These are phyloP conservation scores for Synergus laeviventris DNA, from an alignment of 2,888 invertebrate genomes.

Conservation along the genomic window DNA sequence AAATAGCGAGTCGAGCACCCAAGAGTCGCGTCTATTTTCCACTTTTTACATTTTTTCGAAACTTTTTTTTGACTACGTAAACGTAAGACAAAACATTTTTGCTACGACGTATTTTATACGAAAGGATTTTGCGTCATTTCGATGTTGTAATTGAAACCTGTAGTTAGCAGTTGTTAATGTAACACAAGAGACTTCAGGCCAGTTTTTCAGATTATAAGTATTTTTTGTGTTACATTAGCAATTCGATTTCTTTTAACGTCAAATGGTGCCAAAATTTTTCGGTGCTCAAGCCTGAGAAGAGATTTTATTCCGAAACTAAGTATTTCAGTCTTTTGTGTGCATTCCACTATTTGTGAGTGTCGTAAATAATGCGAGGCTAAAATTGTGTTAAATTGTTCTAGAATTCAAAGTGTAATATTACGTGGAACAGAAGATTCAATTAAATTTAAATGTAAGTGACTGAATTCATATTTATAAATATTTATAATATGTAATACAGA, in stretches of 20 bases:
- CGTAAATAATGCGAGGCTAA: background rate
- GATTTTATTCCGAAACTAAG: background rate
- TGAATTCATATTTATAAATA: background rate
- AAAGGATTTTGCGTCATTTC: conserved; percentile 32
- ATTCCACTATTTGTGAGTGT: background rate
- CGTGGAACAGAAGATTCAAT: background rate
- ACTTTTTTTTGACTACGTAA: conserved; percentile 42
- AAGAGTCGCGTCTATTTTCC: conserved; percentile 31
- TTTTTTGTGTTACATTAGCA: background rate
- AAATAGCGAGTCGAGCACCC: conserved; percentile 14
- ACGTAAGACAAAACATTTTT: conserved; percentile 53
- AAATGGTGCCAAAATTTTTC: conserved; percentile 16
- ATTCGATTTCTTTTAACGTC: background rate
- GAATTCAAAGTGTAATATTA: background rate
- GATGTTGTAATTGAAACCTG: background rate
- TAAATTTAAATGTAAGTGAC: background rate
- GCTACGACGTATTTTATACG: conserved; percentile 54
- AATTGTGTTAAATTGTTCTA: background rate
- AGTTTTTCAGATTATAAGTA: background rate
- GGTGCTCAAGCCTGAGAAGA: background rate
- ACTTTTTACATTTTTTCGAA: conserved; percentile 44
- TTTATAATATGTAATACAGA: background rate
- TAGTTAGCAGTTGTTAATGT: conserved; percentile 10
- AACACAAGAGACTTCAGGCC: background rate
- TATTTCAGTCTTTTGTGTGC: background rate